Evolutionary conservation across 2,113 vertebrate species (phyloP).

Genomic region (Bungarus multicinctus): DNA sequence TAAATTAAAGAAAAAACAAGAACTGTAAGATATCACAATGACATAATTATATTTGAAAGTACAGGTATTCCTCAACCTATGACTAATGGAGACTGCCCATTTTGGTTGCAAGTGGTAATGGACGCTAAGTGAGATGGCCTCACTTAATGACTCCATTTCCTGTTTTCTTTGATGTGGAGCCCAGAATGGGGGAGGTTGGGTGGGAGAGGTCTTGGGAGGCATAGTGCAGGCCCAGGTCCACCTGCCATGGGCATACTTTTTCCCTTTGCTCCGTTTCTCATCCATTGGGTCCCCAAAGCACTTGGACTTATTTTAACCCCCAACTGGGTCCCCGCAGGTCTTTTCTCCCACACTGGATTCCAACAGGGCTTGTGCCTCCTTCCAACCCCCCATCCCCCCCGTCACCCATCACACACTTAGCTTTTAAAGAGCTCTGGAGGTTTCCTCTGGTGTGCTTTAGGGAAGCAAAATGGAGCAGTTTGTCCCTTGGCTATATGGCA

Average conservation of each 20-base stretch:
- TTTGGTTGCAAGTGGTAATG: not conserved
- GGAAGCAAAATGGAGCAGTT: not conserved
- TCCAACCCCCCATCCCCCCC: no score
- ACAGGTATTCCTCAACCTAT: not conserved
- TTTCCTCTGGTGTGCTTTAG: not conserved
- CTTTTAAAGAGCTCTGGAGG: not conserved
- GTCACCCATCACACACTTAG: not conserved
- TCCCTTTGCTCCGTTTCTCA: not conserved
- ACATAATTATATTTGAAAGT: not conserved
- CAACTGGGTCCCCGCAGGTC: not conserved
- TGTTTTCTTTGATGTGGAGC: not conserved
- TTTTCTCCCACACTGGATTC: not conserved
- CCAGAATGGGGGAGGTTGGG: not conserved
- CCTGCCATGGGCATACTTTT: not conserved
- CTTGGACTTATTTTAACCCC: not conserved
- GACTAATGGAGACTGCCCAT: not conserved
- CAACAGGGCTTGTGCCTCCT: not conserved
- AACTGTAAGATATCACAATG: not conserved
- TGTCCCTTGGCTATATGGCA: not conserved
- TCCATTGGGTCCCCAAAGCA: not conserved
- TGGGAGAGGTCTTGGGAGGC: not conserved
- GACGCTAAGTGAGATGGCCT: not conserved
- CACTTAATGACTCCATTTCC: not conserved
- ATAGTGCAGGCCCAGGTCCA: not conserved
- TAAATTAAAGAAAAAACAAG: not conserved